A percentile compares a stretch with the other conserved stretches of the same genome.
Conservation (phyloP, 2,113 vertebrate species). For the Aldabrachelys gigantea region DNA sequence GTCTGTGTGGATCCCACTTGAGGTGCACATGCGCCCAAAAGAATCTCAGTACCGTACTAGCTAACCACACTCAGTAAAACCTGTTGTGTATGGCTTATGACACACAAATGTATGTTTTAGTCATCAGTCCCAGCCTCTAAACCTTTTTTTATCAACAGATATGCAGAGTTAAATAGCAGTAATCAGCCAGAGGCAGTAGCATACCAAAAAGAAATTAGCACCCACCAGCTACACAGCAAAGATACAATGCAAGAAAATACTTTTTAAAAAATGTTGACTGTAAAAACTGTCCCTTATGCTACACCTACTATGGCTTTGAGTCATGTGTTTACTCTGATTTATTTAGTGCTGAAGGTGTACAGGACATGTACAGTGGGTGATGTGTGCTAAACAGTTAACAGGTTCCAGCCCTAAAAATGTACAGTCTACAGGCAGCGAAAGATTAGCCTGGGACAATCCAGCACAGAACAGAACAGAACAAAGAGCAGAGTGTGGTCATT, state of each 20-base stretch:
- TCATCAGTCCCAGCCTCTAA: not conserved
- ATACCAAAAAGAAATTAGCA: not conserved
- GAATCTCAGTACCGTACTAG: constrained; percentile 17
- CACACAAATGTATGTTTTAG: constrained; percentile 23
- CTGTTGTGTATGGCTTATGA: fast-evolving
- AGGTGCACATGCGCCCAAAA: not conserved
- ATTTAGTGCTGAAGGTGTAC: not conserved
- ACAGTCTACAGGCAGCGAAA: not conserved
- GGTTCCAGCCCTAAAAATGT: not conserved
- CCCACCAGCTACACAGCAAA: fast-evolving
- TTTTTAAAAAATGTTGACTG: constrained; percentile 23
- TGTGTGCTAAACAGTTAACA: fast-evolving
- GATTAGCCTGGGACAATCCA: fast-evolving
- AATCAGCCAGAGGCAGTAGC: constrained; percentile 63
- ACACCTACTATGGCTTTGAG: not conserved
- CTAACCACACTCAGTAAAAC: not conserved
- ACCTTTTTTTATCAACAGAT: constrained; percentile 43
- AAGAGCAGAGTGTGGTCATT: not conserved
- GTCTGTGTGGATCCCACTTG: fast-evolving
- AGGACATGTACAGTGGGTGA: not conserved
- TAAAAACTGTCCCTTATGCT: not conserved
- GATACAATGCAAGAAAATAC: not conserved
- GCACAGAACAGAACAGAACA: no score
- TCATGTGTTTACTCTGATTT: fast-evolving
- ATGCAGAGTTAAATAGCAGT: constrained; percentile 36